Evolutionary conservation across 2,888 invertebrate genomes (phyloP), one percentile per base, ranked within the genome.

Genomic region (Xylocampa areola): DNA sequence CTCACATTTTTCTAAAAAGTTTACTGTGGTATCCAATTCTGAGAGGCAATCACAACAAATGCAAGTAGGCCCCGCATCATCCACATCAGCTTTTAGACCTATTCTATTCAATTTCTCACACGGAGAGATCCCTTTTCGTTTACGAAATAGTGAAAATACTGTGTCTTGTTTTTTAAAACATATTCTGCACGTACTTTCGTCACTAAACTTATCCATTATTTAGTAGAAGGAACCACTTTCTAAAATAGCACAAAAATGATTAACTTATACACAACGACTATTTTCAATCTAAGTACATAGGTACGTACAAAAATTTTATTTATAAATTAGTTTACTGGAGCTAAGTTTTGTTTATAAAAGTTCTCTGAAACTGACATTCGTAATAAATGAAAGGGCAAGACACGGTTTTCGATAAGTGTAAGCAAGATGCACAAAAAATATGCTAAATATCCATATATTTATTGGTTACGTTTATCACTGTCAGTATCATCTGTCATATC

Each of bases 41-140:
- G 62, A 62, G 2, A 85, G 74, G 52, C 89, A 89, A 16, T 82
- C 80, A 5, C 76, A 69, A 54, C 89, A 89, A 47, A 89, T 87
- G 5, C 70, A 76, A n/a, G 81, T 54, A 0, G 87, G 83, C 2
- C 84, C 85, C 1, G 67, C 53, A 41, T 86, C 86, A n/a, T 83
- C 71, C 4, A 73, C 14, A n/a, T 76, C 63, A 16, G 85, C 73
- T 36, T 72, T 78, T 16, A 88, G 44, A 19, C 80, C 80, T 5
- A 84, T 80, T 57, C 79, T 79, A 33, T 69, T 79, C 0, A 89
- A 70, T 58, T 81, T 83, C 11, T 88, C 85, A 49, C 68, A 80
- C 2, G 81, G 79, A 6, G 83, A 82, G 7, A 68, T 52, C 17
- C 81, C 85, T 33, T 79, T 79, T 14, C 59, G 73, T 59, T 80